A percentile compares a stretch with the other conserved stretches of the same genome.
Conservation (phyloP, 2,113 vertebrate genomes). For the Hipposideros armiger region DNA sequence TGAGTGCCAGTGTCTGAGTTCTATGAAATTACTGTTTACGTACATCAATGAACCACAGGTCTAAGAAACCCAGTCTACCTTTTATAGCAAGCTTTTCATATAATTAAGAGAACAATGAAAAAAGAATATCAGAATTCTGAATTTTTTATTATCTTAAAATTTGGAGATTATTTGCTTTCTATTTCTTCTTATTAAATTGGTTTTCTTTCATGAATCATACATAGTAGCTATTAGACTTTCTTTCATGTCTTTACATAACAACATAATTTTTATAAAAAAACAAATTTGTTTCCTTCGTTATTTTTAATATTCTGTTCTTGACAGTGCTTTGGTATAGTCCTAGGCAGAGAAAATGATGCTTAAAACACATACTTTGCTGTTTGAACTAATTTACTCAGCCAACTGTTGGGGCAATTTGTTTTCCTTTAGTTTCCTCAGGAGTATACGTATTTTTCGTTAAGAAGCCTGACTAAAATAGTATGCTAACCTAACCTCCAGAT, state of each 20-base stretch:
- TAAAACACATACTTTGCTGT: background rate
- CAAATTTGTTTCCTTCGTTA: background rate
- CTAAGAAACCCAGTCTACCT: background rate
- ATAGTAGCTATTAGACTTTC: background rate
- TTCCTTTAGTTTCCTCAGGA: background rate
- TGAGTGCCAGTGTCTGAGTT: background rate
- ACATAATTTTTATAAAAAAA: conserved; percentile 14
- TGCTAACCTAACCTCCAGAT: background rate
- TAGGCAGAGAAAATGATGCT: background rate
- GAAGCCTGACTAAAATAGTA: background rate
- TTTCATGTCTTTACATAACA: background rate
- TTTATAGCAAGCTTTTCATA: background rate
- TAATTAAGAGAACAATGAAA: background rate
- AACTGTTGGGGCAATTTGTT: background rate
- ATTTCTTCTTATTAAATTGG: background rate
- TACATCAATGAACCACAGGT: background rate
- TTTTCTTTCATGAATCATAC: background rate
- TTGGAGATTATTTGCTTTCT: background rate
- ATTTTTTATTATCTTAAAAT: background rate
- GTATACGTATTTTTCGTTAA: background rate
- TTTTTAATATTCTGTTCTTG: background rate
- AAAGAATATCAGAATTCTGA: background rate
- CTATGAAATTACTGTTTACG: background rate
- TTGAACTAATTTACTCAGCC: background rate
- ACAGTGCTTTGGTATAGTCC: background rate